These are phyloP conservation scores for Platycercus adscitus DNA, from an alignment of 2,113 vertebrate species.

Conservation along the genomic window DNA sequence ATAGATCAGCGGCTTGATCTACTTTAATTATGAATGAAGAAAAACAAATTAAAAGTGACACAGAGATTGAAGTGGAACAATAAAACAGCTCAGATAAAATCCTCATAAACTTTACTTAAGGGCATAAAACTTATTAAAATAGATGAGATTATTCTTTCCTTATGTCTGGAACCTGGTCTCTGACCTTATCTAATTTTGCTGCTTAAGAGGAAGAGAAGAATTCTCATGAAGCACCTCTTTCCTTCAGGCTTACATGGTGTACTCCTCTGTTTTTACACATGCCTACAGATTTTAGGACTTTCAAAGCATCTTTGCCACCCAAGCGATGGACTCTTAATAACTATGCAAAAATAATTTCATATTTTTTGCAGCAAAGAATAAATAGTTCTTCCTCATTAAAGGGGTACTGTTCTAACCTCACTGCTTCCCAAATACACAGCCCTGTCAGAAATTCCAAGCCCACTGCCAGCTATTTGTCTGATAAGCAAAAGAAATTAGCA, in stretches of 20 bases:
- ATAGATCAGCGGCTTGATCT: not conserved
- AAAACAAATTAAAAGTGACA: not conserved
- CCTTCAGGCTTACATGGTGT: not conserved
- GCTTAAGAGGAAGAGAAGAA: not conserved
- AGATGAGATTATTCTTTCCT: not conserved
- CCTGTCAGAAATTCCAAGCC: not conserved
- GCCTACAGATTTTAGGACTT: not conserved
- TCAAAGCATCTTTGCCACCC: not conserved
- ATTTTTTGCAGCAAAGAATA: not conserved
- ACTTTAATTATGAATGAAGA: not conserved
- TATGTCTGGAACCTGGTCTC: not conserved
- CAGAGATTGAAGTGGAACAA: not conserved
- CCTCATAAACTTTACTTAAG: not conserved
- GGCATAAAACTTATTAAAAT: not conserved
- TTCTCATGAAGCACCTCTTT: not conserved
- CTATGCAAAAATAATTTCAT: not conserved
- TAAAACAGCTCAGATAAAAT: not conserved
- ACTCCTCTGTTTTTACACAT: not conserved
- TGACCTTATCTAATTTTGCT: not conserved
- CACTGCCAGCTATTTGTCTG: not conserved
- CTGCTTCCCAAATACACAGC: not conserved
- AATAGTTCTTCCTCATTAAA: not conserved
- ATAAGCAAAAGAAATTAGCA: not conserved
- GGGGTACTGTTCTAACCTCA: not conserved
- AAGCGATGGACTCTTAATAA: not conserved